Conservation (phyloP, 2,888 invertebrate genomes). For the Acleris literana region DNA sequence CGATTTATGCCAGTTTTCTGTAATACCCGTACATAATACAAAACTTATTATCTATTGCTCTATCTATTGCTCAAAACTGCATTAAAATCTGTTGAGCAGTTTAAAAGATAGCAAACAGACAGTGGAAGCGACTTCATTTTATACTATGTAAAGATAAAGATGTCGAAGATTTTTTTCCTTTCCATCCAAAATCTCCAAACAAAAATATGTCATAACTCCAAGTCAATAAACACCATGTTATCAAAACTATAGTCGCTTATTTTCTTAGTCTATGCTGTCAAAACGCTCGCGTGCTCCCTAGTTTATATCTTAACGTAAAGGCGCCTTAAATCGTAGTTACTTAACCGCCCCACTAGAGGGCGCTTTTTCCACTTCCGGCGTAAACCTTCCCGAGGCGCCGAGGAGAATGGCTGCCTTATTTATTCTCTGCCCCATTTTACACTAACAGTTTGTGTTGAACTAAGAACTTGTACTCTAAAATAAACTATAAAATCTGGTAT, state of each 20-base stretch:
- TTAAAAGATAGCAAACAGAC: too few species aligned
- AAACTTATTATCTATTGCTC: too few species aligned
- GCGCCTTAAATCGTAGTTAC: conserved; percentile 2
- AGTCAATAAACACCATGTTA: neutral
- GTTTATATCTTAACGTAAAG: neutral
- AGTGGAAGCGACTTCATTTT: too few species aligned
- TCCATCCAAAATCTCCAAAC: neutral
- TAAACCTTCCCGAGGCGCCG: conserved; percentile 9
- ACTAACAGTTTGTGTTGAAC: conserved; percentile 4
- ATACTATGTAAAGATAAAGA: too few species aligned
- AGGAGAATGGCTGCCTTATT: conserved; percentile 6
- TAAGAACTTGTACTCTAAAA: neutral
- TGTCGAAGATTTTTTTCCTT: too few species aligned
- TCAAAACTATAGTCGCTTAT: neutral
- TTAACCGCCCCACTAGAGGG: neutral
- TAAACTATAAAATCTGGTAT: too few species aligned
- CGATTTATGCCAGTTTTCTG: too few species aligned
- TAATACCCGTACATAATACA: too few species aligned
- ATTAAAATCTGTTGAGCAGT: too few species aligned
- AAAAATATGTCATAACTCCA: neutral
- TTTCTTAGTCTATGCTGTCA: neutral
- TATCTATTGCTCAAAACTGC: too few species aligned
- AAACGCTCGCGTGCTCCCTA: conserved; percentile 3
- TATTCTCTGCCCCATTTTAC: neutral
- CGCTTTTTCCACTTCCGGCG: conserved; percentile 3